These are phyloP conservation scores for Erythrolamprus reginae DNA, from an alignment of 2,113 vertebrate genomes.

Conservation along the genomic window DNA sequence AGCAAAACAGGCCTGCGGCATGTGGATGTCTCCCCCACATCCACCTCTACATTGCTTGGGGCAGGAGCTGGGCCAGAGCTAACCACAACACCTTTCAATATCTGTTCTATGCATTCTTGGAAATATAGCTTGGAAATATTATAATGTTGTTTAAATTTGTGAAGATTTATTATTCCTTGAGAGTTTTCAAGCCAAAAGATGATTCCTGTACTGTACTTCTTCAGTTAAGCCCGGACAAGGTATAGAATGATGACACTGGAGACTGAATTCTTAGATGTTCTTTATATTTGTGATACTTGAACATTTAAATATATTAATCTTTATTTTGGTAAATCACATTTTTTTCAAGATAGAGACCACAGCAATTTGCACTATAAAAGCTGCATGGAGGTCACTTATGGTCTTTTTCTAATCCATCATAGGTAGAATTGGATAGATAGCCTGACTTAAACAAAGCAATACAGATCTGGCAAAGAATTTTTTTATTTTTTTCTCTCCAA, in stretches of 20 bases:
- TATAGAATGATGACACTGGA: not conserved
- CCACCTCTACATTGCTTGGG: no score
- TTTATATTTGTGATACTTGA: not conserved
- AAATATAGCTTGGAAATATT: not conserved
- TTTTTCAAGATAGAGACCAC: not conserved
- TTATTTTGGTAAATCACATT: not conserved
- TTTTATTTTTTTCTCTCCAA: no score
- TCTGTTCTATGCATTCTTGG: not conserved
- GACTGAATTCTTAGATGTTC: not conserved
- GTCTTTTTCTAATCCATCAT: not conserved
- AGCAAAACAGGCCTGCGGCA: no score
- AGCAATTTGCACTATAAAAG: not conserved
- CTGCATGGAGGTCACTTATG: not conserved
- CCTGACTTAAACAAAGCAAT: not conserved
- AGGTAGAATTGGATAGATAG: not conserved
- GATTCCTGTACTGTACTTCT: not conserved
- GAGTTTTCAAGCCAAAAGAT: not conserved
- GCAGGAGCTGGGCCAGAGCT: no score
- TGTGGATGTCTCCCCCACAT: no score
- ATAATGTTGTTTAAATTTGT: not conserved
- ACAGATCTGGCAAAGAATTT: no score
- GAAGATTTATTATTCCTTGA: not conserved
- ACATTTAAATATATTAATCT: not conserved
- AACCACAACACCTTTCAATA: no score
- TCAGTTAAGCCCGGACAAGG: not conserved